Conservation (phyloP, 2,888 invertebrate species). For the Hermaeophaga mercurialis region DNA sequence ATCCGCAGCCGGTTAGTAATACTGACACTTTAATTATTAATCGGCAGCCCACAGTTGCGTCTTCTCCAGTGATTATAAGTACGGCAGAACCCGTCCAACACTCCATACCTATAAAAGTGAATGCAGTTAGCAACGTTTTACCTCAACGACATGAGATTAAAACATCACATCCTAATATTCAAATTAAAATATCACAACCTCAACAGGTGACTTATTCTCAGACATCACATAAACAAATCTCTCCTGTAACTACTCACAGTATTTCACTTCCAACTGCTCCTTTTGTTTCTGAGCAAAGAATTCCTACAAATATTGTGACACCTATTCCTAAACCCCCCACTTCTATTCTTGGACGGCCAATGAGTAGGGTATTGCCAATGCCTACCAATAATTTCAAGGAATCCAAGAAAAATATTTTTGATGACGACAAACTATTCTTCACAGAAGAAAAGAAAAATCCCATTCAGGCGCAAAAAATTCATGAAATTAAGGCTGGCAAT, state of each 20-base stretch:
- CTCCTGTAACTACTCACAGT: slow-evolving; percentile 58
- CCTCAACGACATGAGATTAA: slow-evolving; percentile 24
- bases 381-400: slow-evolving; percentile 66
- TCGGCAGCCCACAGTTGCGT: slow-evolving; percentile 12
- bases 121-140: slow-evolving; percentile 32
- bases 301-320: slow-evolving; percentile 75
- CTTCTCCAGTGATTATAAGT: background rate
- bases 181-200: slow-evolving; percentile 38
- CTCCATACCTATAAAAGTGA: slow-evolving; percentile 13
- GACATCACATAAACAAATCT: slow-evolving; percentile 37
- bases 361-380: slow-evolving; percentile 79
- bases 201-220: slow-evolving; percentile 44
- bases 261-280: slow-evolving; percentile 66
- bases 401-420: slow-evolving; percentile 57
- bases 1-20: background rate
- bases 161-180: slow-evolving; percentile 12
- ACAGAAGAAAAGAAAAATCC: slow-evolving; percentile 58
- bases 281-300: slow-evolving; percentile 62
- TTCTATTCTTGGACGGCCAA: slow-evolving; percentile 64
- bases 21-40: slow-evolving; percentile 4
- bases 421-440: slow-evolving; percentile 61
- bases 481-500: slow-evolving; percentile 36
- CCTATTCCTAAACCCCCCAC: slow-evolving; percentile 64
- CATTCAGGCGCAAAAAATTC: slow-evolving; percentile 52
- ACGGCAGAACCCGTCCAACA: slow-evolving; percentile 9